Evolutionary conservation across 1,140 invertebrate species (phyloP), one percentile per base, ranked within the genome.

Genomic region (Drosophila navojoa): DNA sequence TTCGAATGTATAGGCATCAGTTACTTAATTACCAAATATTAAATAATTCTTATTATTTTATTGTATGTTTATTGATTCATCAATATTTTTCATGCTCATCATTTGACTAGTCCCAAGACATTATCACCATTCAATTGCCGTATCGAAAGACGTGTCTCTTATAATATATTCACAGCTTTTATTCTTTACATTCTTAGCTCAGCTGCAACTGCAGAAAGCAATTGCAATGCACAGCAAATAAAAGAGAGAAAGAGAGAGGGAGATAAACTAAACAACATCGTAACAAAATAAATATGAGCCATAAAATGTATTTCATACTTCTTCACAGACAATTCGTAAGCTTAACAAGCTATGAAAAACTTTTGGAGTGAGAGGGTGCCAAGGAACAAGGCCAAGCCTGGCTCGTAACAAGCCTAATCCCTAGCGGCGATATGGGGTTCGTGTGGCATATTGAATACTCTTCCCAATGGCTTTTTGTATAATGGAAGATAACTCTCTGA

Each of bases 371-470:
- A 38, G 38, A 15, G 50, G 27, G 44, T 27, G 53, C n/a, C 19
- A 13, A 22, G 27, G 32, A 53, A 57, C 57, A 42, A 61, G 57
- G 64, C 40, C 64, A 44, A 38, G 67, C 57, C 68, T 44, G 60
- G 49, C 64, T 50, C 62, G 70, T 82, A 82, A 89, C 82, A 82
- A 89, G 79, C 72, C 71, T 87, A 87, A 89, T 87, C 79, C 82
- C 73, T 72, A 47, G 22, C 42, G 0, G 42, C 0, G 9, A 15
- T 9, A 5, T 15, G 3, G 42, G 42, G 42, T 3, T 49, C 6
- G 47, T 2, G 19, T 2, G 19, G 47, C 19, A 49, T 22, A 49
- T 1, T 6, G 5, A 49, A 49, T 49, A 49, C 47, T 13, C 47
- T 49, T 13, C 6, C 42, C 7, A 16, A n/a, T 44, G 7, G 4